Evolutionary conservation across 2,797 vertebrate species (phyloP).

Genomic region (Danio aesculapii): DNA sequence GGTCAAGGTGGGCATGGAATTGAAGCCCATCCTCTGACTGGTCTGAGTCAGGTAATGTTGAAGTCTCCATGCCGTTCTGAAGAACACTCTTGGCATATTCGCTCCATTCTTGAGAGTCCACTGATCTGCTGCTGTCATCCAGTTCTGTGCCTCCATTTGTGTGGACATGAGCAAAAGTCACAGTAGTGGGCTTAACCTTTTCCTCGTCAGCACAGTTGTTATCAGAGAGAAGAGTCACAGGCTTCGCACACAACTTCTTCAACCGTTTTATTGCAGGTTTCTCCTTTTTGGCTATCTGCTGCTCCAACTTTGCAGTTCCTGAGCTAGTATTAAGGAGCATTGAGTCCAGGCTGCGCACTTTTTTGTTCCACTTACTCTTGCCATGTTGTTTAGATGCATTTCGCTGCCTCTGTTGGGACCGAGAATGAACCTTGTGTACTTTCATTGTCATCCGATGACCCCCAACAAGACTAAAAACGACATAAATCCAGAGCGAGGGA

Average conservation of each 20-base stretch:
- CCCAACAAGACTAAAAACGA: neutral
- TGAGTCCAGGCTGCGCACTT: slow-evolving; percentile 50
- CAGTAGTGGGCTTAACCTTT: slow-evolving; percentile 61
- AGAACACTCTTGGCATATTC: slow-evolving; percentile 68
- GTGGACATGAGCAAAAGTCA: slow-evolving; percentile 49
- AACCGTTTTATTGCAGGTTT: slow-evolving; percentile 75
- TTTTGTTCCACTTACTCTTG: slow-evolving; percentile 71
- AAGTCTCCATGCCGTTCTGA: slow-evolving; percentile 61
- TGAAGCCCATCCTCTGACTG: slow-evolving; percentile 66
- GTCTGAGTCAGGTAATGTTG: neutral
- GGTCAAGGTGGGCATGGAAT: slow-evolving; percentile 73
- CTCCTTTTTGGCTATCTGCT: slow-evolving; percentile 66
- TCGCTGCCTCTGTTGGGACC: slow-evolving; percentile 63
- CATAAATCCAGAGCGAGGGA: slow-evolving; percentile 21
- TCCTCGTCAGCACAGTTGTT: slow-evolving; percentile 16
- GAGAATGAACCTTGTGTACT: slow-evolving; percentile 71
- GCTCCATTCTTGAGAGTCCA: slow-evolving; percentile 74
- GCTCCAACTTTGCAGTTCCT: slow-evolving; percentile 64
- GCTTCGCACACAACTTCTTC: slow-evolving; percentile 61
- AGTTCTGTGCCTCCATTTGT: slow-evolving; percentile 70
- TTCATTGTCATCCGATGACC: slow-evolving; percentile 73
- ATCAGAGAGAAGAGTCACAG: slow-evolving; percentile 26
- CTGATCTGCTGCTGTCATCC: slow-evolving; percentile 57
- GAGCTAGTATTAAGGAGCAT: slow-evolving; percentile 63
- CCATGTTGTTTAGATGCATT: slow-evolving; percentile 61